phyloP scores from a whole-genome alignment of 2,888 invertebrate species.

The Erebia epiphron region DNA sequence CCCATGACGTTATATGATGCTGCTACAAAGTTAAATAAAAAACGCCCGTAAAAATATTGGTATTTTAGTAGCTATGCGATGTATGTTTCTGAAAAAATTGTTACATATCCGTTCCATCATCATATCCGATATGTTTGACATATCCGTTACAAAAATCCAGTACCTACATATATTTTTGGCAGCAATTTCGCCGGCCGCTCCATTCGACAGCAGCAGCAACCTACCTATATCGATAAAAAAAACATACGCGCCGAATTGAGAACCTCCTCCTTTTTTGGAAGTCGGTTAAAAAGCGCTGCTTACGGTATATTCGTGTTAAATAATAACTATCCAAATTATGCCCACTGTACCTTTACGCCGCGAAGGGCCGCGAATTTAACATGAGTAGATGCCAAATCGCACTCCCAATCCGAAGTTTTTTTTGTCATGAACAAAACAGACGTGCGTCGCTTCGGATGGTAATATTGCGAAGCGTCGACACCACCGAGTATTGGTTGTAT shows the following conservation, averaged over 20 bases:
- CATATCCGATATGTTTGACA: conserved; percentile 3
- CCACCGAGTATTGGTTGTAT: too few species aligned
- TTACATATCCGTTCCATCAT: background rate
- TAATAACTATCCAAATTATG: background rate
- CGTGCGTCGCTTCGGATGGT: too few species aligned
- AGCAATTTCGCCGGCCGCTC: background rate
- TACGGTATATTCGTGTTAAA: background rate
- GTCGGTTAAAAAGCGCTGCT: background rate
- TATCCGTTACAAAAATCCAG: background rate
- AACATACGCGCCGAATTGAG: too few species aligned
- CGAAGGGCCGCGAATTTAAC: too few species aligned
- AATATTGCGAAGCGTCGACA: too few species aligned
- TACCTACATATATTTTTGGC: background rate
- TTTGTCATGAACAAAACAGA: background rate
- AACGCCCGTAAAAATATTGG: background rate
- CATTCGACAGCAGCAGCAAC: background rate
- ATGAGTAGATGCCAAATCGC: too few species aligned
- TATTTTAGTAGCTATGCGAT: background rate
- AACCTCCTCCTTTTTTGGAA: too few species aligned
- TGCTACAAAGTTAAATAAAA: background rate
- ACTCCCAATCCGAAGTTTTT: background rate
- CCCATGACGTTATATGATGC: background rate
- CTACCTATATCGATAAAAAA: too few species aligned
- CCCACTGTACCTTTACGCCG: too few species aligned
- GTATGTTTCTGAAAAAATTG: background rate